Evolutionary conservation across 2,113 vertebrate species (phyloP).

Genomic region (Penelope pileata): DNA sequence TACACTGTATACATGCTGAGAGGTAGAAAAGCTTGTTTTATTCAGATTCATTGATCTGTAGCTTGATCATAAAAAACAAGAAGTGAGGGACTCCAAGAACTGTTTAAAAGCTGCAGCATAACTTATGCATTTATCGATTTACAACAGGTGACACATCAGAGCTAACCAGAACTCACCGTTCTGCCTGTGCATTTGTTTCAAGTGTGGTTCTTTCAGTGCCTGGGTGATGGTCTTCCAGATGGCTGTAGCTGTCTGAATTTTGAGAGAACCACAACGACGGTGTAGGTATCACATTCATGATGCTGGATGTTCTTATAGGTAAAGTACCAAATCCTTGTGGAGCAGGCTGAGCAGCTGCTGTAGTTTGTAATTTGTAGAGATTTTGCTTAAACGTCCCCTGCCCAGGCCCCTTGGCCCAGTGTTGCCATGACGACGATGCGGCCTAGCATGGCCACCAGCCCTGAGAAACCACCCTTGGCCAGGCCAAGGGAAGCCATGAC

Average conservation of each 20-base stretch:
- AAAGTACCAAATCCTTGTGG: slow-evolving; percentile 81
- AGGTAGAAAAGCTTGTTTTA: neutral
- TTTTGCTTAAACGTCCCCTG: accelerated
- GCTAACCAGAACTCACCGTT: neutral
- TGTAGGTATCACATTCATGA: slow-evolving; percentile 83
- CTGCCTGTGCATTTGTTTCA: neutral
- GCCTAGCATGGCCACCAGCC: neutral
- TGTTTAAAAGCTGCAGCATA: neutral
- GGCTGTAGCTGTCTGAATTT: slow-evolving; percentile 91
- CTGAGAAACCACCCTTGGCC: accelerated
- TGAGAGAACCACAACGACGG: slow-evolving; percentile 83
- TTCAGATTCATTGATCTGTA: neutral
- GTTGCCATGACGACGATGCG: neutral
- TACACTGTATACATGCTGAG: neutral
- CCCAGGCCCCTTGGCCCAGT: accelerated
- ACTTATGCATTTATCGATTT: neutral
- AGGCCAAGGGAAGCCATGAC: neutral
- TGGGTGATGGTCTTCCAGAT: slow-evolving; percentile 79
- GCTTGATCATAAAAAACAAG: neutral
- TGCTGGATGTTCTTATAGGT: slow-evolving; percentile 92
- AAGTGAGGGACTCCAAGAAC: neutral
- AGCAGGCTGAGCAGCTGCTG: neutral
- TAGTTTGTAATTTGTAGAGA: neutral
- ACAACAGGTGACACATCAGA: neutral
- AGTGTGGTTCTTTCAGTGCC: slow-evolving; percentile 66